phyloP scores from a whole-genome alignment of 1,140 invertebrate genomes.

The Drosophila prosaltans region DNA sequence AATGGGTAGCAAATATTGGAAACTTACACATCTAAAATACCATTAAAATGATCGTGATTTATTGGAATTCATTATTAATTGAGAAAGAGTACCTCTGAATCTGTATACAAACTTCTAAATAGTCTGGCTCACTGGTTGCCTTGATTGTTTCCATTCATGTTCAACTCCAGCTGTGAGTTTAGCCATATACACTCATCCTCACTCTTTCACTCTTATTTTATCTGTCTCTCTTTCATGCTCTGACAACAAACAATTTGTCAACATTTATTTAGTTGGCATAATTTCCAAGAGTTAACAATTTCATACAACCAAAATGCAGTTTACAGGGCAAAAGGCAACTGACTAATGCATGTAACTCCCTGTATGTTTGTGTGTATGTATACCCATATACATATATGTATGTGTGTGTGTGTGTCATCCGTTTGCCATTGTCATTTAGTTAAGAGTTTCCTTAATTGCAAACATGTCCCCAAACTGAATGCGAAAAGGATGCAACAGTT shows the following conservation, averaged over 20 bases:
- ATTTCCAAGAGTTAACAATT: conserved; percentile 56
- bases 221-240: not conserved
- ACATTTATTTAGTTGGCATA: conserved; percentile 56
- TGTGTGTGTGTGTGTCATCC: conserved; percentile 41
- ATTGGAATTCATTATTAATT: not conserved
- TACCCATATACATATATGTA: conserved; percentile 13
- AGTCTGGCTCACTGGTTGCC: not conserved
- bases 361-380: conserved; percentile 1
- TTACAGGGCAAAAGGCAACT: conserved; percentile 6
- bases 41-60: too few relatives aligned
- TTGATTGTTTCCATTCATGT: not conserved
- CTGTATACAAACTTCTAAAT: not conserved
- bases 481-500: conserved; percentile 55
- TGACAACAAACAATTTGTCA: conserved; percentile 55
- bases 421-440: conserved; percentile 63
- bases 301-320: conserved; percentile 29
- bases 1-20: too few relatives aligned
- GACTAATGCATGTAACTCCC: conserved; percentile 12
- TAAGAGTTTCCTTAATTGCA: conserved; percentile 65
- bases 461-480: conserved; percentile 39
- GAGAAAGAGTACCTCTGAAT: not conserved
- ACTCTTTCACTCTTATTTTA: not conserved
- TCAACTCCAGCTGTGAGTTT: conserved; percentile 5
- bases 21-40: too few relatives aligned
- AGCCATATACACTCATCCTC: not conserved